Evolutionary conservation across 2,113 vertebrate species (phyloP), one percentile per base, ranked within the genome.

Genomic region (Fukomys damarensis): DNA sequence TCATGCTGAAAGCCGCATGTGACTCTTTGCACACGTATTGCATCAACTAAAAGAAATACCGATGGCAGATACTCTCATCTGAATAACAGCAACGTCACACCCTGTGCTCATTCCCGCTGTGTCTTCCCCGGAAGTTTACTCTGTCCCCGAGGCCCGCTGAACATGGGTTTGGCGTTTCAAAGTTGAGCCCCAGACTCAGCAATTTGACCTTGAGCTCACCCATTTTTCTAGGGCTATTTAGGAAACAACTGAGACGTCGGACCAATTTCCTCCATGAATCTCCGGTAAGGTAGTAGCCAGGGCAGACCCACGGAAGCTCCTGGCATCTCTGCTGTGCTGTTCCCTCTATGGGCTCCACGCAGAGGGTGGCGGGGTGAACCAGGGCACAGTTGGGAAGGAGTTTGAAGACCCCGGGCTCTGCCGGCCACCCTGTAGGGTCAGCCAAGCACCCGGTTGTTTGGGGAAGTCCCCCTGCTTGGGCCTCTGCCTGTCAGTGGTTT

Each of bases 181-280:
- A 86, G 22, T 43, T 83, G 17, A 84, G 43, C 28, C 32, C 49
- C 59, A 86, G 70, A 32, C 38, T 28, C 28, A 59, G 14, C 30
- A n/a, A 41, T 43, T 16, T 98, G 70, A 95, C 65, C 59, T 91
- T 92, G 65, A 94, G 83, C 32, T 83, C 89, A 54, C 79, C 91
- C 0, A 79, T 49, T 97, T 87, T 96, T 95, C 49, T 81, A 98
- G 97, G 90, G 52, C 61, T 97, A 20, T 94, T 97, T 86, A 91
- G 80, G 80, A 96, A 94, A 89, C 94, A 96, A 41, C 87, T 91
- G 89, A 94, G 80, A 66, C 56, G 72, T 72, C 96, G 82, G 89
- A 56, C 17, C 89, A 63, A 89, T 38, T 80, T 96, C 87, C 61
- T 93, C 56, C 92, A 91, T 49, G 95, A 86, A 61, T 56, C 86